These are phyloP conservation scores for Chascanopsetta lugubris DNA, from an alignment of 2,113 vertebrate species.

Conservation along the genomic window DNA sequence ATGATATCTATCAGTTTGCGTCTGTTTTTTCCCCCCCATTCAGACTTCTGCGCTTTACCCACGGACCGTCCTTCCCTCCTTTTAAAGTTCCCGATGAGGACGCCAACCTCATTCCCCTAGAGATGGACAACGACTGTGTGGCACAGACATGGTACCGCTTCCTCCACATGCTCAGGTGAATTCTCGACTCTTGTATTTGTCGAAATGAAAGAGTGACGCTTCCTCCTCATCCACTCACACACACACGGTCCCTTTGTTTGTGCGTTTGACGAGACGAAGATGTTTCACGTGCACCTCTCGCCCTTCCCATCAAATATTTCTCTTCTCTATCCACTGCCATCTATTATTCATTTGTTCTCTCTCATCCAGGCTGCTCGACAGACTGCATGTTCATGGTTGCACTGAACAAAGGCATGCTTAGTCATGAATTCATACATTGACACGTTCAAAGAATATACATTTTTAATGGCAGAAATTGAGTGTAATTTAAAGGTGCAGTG, in stretches of 20 bases:
- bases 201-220: too few relatives aligned
- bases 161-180: constrained; percentile 95
- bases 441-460: too few relatives aligned
- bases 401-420: not conserved
- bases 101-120: constrained; percentile 89
- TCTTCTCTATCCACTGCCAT: not conserved
- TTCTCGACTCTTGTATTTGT: too few relatives aligned
- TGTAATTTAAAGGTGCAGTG: too few relatives aligned
- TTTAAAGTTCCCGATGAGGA: constrained; percentile 97
- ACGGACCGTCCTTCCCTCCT: constrained; percentile 92
- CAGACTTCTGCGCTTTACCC: constrained; percentile 91
- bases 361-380: not conserved
- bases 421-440: not conserved
- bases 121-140: constrained; percentile 95
- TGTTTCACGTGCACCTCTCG: not conserved
- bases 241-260: constrained; percentile 4
- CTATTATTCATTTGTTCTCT: not conserved
- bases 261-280: constrained; percentile 1
- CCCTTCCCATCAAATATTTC: not conserved
- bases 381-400: not conserved
- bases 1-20: not conserved
- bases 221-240: not conserved
- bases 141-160: constrained; percentile 98
- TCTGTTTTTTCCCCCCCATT: constrained; percentile 36
- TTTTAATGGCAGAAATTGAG: too few relatives aligned